Percentiles rank a stretch among this genome's conserved stretches.
Evolutionary conservation across 2,797 vertebrate genomes (phyloP).

Genomic region (Sciurus carolinensis): DNA sequence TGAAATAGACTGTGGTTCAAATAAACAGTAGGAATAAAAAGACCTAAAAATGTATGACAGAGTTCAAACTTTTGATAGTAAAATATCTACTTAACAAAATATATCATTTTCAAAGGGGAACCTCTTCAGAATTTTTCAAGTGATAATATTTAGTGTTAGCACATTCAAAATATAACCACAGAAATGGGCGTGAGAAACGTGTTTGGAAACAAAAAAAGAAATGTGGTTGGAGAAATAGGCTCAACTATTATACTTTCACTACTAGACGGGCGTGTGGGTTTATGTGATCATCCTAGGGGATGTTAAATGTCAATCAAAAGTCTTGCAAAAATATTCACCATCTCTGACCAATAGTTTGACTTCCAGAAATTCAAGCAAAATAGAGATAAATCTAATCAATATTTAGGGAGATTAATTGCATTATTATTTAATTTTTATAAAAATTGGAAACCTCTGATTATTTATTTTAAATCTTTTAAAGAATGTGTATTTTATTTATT

Average conservation of each 20-base stretch:
- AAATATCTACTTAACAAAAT: neutral
- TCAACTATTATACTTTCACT: neutral
- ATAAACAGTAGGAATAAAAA: neutral
- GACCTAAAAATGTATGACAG: neutral
- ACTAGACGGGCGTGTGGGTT: neutral
- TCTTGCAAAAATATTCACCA: neutral
- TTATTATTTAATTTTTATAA: constrained; percentile 26
- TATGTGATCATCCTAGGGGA: neutral
- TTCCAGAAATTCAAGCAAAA: neutral
- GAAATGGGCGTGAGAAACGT: neutral
- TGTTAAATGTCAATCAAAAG: neutral
- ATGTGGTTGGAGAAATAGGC: neutral
- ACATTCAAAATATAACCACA: neutral
- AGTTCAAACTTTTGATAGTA: neutral
- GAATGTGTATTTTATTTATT: too few relatives aligned
- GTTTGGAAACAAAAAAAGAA: neutral
- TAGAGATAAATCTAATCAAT: neutral
- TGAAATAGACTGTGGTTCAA: neutral
- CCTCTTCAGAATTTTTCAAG: neutral
- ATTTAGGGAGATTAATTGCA: neutral
- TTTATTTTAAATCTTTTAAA: too few relatives aligned
- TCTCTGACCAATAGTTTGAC: neutral
- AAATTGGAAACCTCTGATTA: neutral
- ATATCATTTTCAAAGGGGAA: neutral
- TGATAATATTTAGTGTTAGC: neutral